phyloP scores from a whole-genome alignment of 2,888 invertebrate species.

The Rhingia campestris region DNA sequence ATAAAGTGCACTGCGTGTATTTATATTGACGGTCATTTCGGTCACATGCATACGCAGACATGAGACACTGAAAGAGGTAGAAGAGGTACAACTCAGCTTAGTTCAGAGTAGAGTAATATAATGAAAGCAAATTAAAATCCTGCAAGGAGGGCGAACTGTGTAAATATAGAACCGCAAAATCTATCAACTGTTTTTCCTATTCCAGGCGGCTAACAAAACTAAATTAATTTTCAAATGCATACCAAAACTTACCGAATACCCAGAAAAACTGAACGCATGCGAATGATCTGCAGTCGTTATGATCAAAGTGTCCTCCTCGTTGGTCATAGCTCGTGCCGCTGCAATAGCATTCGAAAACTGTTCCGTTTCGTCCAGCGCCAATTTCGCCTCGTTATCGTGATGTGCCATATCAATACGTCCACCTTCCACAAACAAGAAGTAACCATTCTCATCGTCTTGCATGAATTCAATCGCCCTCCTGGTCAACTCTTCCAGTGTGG shows the following conservation, averaged over 20 bases:
- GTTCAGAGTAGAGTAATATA: too few species aligned
- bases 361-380: slow-evolving; percentile 83
- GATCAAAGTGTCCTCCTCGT: slow-evolving; percentile 88
- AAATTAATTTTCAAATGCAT: neutral
- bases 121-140: too few species aligned
- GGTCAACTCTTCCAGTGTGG: slow-evolving; percentile 92
- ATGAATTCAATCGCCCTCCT: slow-evolving; percentile 89
- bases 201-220: too few species aligned
- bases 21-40: too few species aligned
- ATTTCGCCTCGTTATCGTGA: slow-evolving; percentile 79
- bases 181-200: too few species aligned
- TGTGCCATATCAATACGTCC: slow-evolving; percentile 82
- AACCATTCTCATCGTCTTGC: slow-evolving; percentile 87
- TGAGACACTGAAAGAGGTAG: too few species aligned
- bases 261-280: slow-evolving; percentile 89
- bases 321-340: slow-evolving; percentile 85
- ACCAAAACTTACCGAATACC: slow-evolving; percentile 85
- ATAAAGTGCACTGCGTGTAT: too few species aligned
- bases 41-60: too few species aligned
- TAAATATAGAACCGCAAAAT: too few species aligned
- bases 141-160: too few species aligned
- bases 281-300: slow-evolving; percentile 93
- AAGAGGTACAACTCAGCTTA: too few species aligned
- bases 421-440: slow-evolving; percentile 90
- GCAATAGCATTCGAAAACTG: slow-evolving; percentile 90